These are phyloP conservation scores for Athripsodes cinereus DNA, from an alignment of 2,888 invertebrate species.

Conservation along the genomic window DNA sequence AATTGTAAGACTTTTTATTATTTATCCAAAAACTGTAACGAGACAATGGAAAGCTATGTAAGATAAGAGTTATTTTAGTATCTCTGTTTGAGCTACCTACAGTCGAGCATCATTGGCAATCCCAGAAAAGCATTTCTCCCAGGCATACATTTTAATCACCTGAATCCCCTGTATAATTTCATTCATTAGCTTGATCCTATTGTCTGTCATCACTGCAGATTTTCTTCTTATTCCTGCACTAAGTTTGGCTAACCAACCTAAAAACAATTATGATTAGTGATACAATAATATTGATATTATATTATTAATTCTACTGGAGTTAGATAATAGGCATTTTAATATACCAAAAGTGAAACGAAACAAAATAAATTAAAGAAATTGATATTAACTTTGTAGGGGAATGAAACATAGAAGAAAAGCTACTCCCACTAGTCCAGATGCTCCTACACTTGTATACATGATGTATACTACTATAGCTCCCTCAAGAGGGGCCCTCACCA, in stretches of 20 bases:
- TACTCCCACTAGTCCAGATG: constrained; percentile 54
- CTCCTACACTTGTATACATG: constrained; percentile 57
- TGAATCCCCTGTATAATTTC: constrained; percentile 80
- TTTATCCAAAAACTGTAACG: too few species aligned
- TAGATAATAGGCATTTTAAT: too few species aligned
- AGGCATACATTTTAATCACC: constrained; percentile 86
- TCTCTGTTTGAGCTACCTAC: too few species aligned
- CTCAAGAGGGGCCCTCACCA: constrained; percentile 79
- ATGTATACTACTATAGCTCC: constrained; percentile 69
- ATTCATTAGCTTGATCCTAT: constrained; percentile 81
- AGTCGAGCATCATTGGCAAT: constrained; percentile 67
- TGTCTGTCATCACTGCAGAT: constrained; percentile 76
- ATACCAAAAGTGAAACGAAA: too few species aligned
- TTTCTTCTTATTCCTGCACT: constrained; percentile 58
- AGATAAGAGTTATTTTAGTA: too few species aligned
- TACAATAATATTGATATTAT: too few species aligned
- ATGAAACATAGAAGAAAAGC: constrained; percentile 54
- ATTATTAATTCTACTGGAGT: too few species aligned
- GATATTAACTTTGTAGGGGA: constrained; percentile 51
- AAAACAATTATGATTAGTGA: constrained; percentile 5
- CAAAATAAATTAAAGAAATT: neutral
- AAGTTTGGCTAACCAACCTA: constrained; percentile 64
- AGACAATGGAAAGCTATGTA: too few species aligned
- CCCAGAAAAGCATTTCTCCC: constrained; percentile 73
- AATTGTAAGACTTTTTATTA: too few species aligned